Evolutionary conservation across 2,888 invertebrate genomes (phyloP).

Genomic region (Tenodera sinensis): DNA sequence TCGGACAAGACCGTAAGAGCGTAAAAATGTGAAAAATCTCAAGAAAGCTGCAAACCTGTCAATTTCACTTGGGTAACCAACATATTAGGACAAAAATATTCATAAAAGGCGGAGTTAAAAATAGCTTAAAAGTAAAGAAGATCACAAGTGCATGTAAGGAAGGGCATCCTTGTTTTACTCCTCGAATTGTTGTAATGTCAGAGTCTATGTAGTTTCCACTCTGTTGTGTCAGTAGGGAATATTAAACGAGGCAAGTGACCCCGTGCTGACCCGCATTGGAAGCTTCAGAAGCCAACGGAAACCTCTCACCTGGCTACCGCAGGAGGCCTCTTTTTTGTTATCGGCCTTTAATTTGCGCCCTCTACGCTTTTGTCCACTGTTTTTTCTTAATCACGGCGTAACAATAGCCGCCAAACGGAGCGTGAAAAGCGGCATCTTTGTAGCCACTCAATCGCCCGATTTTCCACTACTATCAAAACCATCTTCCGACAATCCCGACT

Average conservation of each 20-base stretch:
- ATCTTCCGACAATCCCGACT: conserved; percentile 12
- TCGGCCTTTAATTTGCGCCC: not conserved
- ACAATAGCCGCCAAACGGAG: not conserved
- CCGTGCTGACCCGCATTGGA: not conserved
- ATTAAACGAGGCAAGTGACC: not conserved
- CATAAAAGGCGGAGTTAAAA: no score
- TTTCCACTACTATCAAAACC: not conserved
- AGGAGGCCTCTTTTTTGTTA: not conserved
- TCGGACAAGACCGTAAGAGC: no score
- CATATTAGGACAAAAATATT: no score
- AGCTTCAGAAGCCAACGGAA: not conserved
- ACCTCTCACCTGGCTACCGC: not conserved
- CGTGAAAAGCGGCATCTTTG: not conserved
- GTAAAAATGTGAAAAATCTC: no score
- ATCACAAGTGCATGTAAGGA: no score
- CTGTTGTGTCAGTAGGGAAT: not conserved
- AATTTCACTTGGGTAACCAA: no score
- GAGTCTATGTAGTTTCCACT: not conserved
- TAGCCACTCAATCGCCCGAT: not conserved
- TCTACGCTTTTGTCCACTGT: not conserved
- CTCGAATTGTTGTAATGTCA: no score
- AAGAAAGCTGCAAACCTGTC: no score
- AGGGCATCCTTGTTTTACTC: no score
- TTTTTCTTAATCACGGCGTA: not conserved
- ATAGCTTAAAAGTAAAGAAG: no score